phyloP scores from a whole-genome alignment of 2,113 vertebrate species.

The Rissa tridactyla region DNA sequence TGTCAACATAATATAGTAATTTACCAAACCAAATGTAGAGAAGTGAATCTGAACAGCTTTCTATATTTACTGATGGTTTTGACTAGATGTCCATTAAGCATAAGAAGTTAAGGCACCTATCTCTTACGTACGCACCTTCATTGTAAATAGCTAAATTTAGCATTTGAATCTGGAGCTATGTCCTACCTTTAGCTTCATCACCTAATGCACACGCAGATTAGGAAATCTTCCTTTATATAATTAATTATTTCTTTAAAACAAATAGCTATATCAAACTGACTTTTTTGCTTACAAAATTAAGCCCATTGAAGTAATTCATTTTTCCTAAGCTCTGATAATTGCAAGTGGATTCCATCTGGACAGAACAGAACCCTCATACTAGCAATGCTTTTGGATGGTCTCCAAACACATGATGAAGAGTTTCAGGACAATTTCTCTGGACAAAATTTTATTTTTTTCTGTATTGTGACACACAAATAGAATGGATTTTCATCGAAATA shows the following conservation, averaged over 20 bases:
- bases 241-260: background rate
- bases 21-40: background rate
- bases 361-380: background rate
- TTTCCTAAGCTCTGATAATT: slow-evolving; percentile 16
- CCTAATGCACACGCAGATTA: background rate
- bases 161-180: background rate
- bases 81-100: background rate
- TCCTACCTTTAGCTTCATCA: background rate
- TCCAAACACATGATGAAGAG: background rate
- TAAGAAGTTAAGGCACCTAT: background rate
- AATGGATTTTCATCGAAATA: slow-evolving; percentile 16
- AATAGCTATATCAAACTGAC: background rate
- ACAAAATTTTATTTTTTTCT: background rate
- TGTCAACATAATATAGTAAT: background rate
- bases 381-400: background rate
- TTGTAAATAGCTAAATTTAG: background rate
- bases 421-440: slow-evolving; percentile 10
- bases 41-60: background rate
- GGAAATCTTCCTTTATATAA: background rate
- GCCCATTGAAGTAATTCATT: background rate
- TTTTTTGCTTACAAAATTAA: background rate
- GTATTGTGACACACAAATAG: background rate
- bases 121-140: background rate
- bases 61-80: background rate
- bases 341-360: background rate